phyloP scores from a whole-genome alignment of 2,888 invertebrate genomes.

The Octodonta nipae region DNA sequence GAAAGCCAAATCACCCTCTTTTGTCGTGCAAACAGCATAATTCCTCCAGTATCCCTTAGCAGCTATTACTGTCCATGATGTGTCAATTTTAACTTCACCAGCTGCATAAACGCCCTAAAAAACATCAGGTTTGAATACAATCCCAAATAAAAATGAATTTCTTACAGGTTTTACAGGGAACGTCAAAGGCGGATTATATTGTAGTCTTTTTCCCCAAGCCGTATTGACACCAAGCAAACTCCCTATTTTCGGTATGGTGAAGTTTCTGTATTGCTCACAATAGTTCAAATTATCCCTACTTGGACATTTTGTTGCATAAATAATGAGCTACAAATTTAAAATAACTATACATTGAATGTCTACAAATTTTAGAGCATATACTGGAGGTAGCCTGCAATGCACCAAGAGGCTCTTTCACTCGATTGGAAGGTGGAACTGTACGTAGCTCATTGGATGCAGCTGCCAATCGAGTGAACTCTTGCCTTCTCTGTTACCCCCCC shows the following conservation, averaged over 20 bases:
- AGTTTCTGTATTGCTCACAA: not conserved
- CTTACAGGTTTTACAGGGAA: not conserved
- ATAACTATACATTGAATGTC: too few relatives aligned
- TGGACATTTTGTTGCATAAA: not conserved
- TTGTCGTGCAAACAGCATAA: not conserved
- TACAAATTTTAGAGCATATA: too few relatives aligned
- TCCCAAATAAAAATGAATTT: not conserved
- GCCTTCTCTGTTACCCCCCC: too few relatives aligned
- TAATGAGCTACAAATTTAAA: too few relatives aligned
- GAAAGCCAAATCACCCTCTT: not conserved
- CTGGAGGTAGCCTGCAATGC: too few relatives aligned
- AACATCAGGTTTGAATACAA: too few relatives aligned
- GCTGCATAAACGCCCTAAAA: not conserved
- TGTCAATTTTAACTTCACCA: not conserved
- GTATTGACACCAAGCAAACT: not conserved
- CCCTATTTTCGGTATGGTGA: not conserved
- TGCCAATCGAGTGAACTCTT: too few relatives aligned
- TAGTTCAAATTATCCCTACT: not conserved
- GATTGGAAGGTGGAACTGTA: too few relatives aligned
- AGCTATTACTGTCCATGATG: not conserved
- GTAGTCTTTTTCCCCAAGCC: not conserved
- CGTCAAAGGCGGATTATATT: not conserved
- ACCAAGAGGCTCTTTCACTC: too few relatives aligned
- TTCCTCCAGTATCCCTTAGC: not conserved
- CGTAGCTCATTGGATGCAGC: too few relatives aligned